A percentile compares a stretch with the other conserved stretches of the same genome.
phyloP scores from a whole-genome alignment of 2,797 vertebrate species.

The Prionace glauca region DNA sequence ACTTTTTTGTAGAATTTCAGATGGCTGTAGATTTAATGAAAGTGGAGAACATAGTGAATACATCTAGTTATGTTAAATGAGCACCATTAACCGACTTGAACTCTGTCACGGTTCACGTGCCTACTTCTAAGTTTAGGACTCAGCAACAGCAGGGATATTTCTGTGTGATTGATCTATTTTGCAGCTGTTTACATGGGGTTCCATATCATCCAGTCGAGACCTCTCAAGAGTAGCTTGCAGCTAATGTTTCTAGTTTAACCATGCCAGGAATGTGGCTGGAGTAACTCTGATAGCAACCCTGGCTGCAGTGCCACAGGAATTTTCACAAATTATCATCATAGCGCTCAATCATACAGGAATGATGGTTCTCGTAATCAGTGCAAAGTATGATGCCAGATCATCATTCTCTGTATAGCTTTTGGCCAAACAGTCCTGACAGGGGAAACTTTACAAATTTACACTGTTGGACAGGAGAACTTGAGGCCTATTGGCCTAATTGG shows the following conservation, averaged over 20 bases:
- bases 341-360: background rate
- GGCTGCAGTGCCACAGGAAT: background rate
- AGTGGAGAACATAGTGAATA: background rate
- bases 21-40: background rate
- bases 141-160: background rate
- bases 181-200: background rate
- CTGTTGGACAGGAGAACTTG: background rate
- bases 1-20: background rate
- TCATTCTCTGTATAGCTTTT: background rate
- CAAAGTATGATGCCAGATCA: background rate
- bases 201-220: background rate
- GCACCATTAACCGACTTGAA: background rate
- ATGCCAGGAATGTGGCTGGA: background rate
- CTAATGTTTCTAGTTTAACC: background rate
- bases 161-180: background rate
- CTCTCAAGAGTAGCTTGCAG: background rate
- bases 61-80: background rate
- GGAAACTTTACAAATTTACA: background rate
- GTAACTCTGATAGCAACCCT: background rate
- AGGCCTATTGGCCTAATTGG: background rate
- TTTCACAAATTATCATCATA: background rate
- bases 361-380: background rate
- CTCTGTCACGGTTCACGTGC: background rate
- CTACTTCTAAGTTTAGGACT: background rate
- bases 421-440: background rate